Base-by-base conservation (phyloP, 2,797 vertebrate genomes). In the Eospalax fontanierii region DNA sequence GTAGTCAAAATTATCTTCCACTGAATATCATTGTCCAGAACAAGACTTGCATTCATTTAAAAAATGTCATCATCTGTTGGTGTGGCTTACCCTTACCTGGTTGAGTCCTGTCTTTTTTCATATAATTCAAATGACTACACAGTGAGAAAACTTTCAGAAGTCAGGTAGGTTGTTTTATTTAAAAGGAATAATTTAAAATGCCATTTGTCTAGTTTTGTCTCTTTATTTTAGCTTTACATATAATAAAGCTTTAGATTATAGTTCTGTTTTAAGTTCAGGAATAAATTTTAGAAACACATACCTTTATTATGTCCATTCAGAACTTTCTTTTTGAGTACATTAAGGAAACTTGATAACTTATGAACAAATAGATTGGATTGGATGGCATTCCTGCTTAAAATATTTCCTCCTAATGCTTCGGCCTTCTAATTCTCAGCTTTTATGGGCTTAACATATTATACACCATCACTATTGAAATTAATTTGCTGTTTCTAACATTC, bases 361-460 rank as follows among this genome's bases (percentile, higher is more conserved):
- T 92, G 65, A 96, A 85, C 46, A 94, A 85, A 76, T 95, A 71
- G 65, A 89, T 92, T 89, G 73, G 33, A 86, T 74, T 97, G 89
- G 74, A 87, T 94, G 70, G 24, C 71, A 79, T 66, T 96, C 57
- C 91, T 93, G 83, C 89, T 92, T 93, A 95, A 95, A 91, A 91
- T 50, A 70, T 92, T 95, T 96, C 75, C 84, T 96, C 95, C 95
- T 97, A 96, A 89, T 92, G 91, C 96, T 96, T 95, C 66, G 50
- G 63, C 87, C 57, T 96, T 95, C 91, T 96, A 93, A 93, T 97
- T 90, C 84, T 94, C 82, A 94, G 94, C 73, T 7, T 93, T 89
- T 78, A n/a, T 96, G 89, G 43, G 43, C 83, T 94, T 97, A 95
- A 96, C 90, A 91, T 66, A 85, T 74, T 86, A 57, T 35, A 89